Evolutionary conservation across 1,140 invertebrate genomes (phyloP), one percentile per base, ranked within the genome.

Genomic region (Microvelia longipes): DNA sequence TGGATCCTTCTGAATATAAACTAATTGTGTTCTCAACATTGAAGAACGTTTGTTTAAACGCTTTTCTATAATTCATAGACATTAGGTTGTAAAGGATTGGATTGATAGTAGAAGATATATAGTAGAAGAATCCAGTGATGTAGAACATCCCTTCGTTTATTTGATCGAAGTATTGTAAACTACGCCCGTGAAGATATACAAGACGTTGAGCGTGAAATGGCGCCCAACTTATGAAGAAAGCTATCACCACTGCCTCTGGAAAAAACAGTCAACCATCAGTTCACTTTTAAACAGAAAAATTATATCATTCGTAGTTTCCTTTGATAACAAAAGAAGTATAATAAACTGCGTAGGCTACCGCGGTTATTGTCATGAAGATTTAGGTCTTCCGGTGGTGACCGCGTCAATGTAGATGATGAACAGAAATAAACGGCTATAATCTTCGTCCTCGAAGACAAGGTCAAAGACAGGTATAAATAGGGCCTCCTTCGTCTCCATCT

Each of bases 201-300:
- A 95, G 78, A 1, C 92, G 82, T 79, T 98, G 96, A 29, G 90
- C 85, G 78, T 98, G 96, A 82, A 98, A 98, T 24, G 96, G 96
- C 0, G 93, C 92, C 94, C 94, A 98, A 81, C 94, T 97, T 1
- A 96, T 79, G 81, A 98, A 98, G 81, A 98, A 98, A n/a, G 91
- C 90, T 1, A 96, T 84, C 11, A 98, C 95, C 1, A 98, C 96
- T 1, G 92, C 92, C 75, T 91, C 96, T 98, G 82, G 28, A 83
- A 83, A 74, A 69, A 61, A 77, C 71, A 71, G 63, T 71, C 68
- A 66, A 25, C 30, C n/a, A n/a, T n/a, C n/a, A n/a, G n/a, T 27
- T n/a, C n/a, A n/a, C n/a, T n/a, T n/a, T n/a, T n/a, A n/a, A n/a
- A n/a, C n/a, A n/a, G n/a, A n/a, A n/a, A n/a, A n/a, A n/a, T n/a